phyloP scores from a whole-genome alignment of 2,888 invertebrate species.

The Tyria jacobaeae region DNA sequence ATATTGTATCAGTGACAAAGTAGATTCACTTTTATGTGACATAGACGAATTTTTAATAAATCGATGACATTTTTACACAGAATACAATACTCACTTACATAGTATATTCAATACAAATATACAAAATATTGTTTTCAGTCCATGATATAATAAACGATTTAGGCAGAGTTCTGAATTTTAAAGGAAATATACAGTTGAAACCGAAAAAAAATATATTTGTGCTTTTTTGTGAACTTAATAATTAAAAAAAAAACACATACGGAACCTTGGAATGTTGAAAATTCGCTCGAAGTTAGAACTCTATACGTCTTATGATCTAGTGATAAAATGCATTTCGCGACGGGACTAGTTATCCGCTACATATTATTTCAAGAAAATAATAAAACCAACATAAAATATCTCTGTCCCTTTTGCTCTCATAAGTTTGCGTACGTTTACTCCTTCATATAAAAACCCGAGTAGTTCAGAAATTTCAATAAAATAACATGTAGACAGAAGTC shows the following conservation, averaged over 20 bases:
- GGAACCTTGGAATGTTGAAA: slow-evolving; percentile 83
- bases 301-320: slow-evolving; percentile 71
- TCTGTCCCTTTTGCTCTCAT: background rate
- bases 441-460: background rate
- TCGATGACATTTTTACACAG: slow-evolving; percentile 55
- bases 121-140: slow-evolving; percentile 76
- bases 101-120: slow-evolving; percentile 69
- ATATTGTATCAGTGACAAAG: slow-evolving; percentile 13
- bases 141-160: slow-evolving; percentile 61
- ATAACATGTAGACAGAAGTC: slow-evolving; percentile 78
- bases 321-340: slow-evolving; percentile 79
- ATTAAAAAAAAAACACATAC: slow-evolving; percentile 52
- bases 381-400: slow-evolving; percentile 1
- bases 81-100: slow-evolving; percentile 52
- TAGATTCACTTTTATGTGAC: slow-evolving; percentile 42
- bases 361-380: slow-evolving; percentile 68
- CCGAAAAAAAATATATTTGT: slow-evolving; percentile 58
- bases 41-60: slow-evolving; percentile 59
- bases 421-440: background rate
- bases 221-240: slow-evolving; percentile 69
- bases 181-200: slow-evolving; percentile 30
- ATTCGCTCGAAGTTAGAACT: slow-evolving; percentile 74
- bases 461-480: slow-evolving; percentile 61
- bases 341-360: slow-evolving; percentile 81
- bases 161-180: slow-evolving; percentile 60